A percentile compares a stretch with the other conserved stretches of the same genome.
Evolutionary conservation across 2,888 invertebrate species (phyloP).

Genomic region (Nomada fucata): DNA sequence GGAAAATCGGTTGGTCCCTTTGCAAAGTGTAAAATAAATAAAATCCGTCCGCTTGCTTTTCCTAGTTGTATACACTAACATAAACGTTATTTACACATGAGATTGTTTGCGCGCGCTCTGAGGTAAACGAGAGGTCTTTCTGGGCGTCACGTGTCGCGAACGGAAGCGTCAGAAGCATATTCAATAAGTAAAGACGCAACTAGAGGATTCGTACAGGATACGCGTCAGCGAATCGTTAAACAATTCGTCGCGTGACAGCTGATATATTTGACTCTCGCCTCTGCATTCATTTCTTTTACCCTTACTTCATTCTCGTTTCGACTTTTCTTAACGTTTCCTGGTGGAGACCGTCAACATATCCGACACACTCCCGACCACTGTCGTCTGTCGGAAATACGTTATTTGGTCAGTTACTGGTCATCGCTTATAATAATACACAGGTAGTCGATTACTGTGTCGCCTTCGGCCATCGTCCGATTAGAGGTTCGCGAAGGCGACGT

Average conservation of each 20-base stretch:
- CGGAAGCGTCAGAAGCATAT: conserved; percentile 47
- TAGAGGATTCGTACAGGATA: conserved; percentile 28
- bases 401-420: conserved; percentile 64
- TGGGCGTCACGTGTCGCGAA: conserved; percentile 62
- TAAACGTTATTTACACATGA: conserved; percentile 78
- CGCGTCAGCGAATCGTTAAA: conserved; percentile 7
- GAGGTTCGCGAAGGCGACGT: conserved; percentile 23
- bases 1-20: conserved; percentile 84
- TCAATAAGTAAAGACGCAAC: conserved; percentile 52
- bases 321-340: conserved; percentile 37
- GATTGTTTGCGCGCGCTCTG: conserved; percentile 67
- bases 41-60: conserved; percentile 74
- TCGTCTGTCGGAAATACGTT: conserved; percentile 45
- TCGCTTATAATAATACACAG: conserved; percentile 52
- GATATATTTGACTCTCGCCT: conserved; percentile 61
- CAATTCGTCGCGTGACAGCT: conserved; percentile 41
- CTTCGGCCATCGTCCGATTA: conserved; percentile 1
- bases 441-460: conserved; percentile 22
- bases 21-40: conserved; percentile 83
- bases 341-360: conserved; percentile 49
- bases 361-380: conserved; percentile 44
- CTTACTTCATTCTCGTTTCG: conserved; percentile 37
- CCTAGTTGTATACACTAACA: conserved; percentile 61
- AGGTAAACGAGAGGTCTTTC: conserved; percentile 69
- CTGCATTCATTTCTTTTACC: background rate